Evolutionary conservation across 2,888 invertebrate genomes (phyloP).

Genomic region (Metalampra italica): DNA sequence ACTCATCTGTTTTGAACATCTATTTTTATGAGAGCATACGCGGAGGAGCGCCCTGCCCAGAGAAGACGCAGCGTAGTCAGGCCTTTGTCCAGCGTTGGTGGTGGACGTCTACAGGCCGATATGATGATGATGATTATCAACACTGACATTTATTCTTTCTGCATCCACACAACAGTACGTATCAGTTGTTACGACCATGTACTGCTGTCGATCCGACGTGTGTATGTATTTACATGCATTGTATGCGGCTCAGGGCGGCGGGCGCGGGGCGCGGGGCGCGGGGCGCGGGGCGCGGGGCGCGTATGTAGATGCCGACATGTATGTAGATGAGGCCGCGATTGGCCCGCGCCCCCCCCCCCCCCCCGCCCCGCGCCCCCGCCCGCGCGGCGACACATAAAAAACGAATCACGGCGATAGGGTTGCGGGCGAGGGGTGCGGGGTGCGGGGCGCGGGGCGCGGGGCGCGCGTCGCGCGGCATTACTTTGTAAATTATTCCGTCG

Average conservation of each 20-base stretch:
- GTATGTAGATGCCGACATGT: constrained; percentile 50
- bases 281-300: constrained; percentile 14
- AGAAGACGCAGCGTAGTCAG: too few species aligned
- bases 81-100: too few species aligned
- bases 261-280: background rate
- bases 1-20: too few species aligned
- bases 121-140: too few species aligned
- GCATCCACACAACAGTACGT: too few species aligned
- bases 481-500: constrained; percentile 39
- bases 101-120: too few species aligned
- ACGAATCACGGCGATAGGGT: constrained; percentile 15
- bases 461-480: constrained; percentile 34
- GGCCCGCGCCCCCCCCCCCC: constrained; percentile 23
- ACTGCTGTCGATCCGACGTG: too few species aligned
- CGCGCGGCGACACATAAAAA: constrained; percentile 24
- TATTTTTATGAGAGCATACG: too few species aligned
- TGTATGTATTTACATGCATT: too few species aligned
- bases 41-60: too few species aligned
- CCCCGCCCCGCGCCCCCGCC: constrained; percentile 11
- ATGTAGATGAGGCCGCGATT: constrained; percentile 38
- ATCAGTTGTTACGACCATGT: too few species aligned
- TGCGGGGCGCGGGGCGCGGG: constrained; percentile 20
- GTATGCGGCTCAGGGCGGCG: background rate
- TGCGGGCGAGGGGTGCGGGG: constrained; percentile 11
- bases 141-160: too few species aligned